Conservation (phyloP, 2,888 invertebrate genomes). For the Machimus rusticus region DNA sequence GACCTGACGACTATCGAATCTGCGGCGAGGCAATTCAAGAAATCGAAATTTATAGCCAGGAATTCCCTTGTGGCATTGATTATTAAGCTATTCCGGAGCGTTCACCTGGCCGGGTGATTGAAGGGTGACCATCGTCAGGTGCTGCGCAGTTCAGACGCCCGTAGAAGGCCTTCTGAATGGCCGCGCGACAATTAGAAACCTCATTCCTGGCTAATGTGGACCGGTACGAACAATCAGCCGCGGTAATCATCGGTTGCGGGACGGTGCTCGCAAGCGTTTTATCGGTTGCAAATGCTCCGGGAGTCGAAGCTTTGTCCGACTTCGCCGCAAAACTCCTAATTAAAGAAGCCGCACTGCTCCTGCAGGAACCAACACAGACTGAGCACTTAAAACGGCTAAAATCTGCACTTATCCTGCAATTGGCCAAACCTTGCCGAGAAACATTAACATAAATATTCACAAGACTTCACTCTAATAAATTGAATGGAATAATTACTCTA, state of each 20-base stretch:
- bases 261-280: background rate
- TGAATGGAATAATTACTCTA: no score
- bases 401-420: background rate
- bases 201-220: constrained; percentile 40
- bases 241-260: constrained; percentile 3
- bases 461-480: no score
- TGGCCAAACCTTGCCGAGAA: background rate
- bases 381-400: background rate
- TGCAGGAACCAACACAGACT: background rate
- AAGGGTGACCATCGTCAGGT: constrained; percentile 29
- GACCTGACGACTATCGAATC: constrained; percentile 36
- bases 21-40: constrained; percentile 44
- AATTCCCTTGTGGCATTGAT: constrained; percentile 47
- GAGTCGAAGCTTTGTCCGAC: background rate
- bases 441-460: no score
- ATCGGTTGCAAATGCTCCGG: constrained; percentile 4
- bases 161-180: constrained; percentile 4
- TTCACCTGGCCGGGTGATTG: constrained; percentile 20
- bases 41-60: constrained; percentile 48
- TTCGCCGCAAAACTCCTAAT: background rate
- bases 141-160: constrained; percentile 17
- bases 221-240: background rate
- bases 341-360: background rate
- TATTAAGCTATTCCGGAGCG: constrained; percentile 46
- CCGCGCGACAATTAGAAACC: constrained; percentile 33